These are phyloP conservation scores for Aurelia aurita DNA, from an alignment of 30 jellyfish, hydroid and myxozoan species.

Conservation along the genomic window DNA sequence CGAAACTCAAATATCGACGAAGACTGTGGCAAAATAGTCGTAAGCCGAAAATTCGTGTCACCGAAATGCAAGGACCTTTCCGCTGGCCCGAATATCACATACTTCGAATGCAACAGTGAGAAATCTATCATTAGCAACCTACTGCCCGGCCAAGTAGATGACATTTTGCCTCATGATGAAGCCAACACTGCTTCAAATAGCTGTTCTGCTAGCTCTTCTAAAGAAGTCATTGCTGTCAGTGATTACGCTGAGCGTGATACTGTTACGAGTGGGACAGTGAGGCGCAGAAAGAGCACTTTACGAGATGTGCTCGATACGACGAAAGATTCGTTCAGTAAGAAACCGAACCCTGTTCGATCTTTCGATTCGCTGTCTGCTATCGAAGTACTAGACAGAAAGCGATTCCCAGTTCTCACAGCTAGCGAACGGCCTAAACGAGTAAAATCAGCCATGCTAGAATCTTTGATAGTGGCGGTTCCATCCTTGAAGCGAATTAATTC, in stretches of 20 bases:
- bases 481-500: constrained; percentile 33
- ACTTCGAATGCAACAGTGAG: constrained; percentile 24
- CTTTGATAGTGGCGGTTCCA: constrained; percentile 47
- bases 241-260: neutral
- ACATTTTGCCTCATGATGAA: constrained; percentile 1
- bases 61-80: neutral
- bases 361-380: constrained; percentile 31
- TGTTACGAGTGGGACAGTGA: neutral
- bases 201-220: neutral
- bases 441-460: constrained; percentile 53
- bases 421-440: constrained; percentile 57
- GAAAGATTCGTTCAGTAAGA: neutral
- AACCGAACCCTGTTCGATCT: constrained; percentile 3
- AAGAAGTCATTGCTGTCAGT: neutral
- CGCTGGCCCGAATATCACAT: neutral
- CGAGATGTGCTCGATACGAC: neutral
- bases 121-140: neutral
- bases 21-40: neutral
- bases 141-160: constrained; percentile 60
- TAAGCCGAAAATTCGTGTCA: constrained; percentile 19
- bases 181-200: neutral
- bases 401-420: constrained; percentile 35
- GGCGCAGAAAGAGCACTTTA: neutral
- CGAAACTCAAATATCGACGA: neutral
- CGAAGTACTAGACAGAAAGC: constrained; percentile 9